A percentile compares a stretch with the other conserved stretches of the same genome.
Conservation (phyloP, 2,888 invertebrate genomes). For the Nemoura dubitans region DNA sequence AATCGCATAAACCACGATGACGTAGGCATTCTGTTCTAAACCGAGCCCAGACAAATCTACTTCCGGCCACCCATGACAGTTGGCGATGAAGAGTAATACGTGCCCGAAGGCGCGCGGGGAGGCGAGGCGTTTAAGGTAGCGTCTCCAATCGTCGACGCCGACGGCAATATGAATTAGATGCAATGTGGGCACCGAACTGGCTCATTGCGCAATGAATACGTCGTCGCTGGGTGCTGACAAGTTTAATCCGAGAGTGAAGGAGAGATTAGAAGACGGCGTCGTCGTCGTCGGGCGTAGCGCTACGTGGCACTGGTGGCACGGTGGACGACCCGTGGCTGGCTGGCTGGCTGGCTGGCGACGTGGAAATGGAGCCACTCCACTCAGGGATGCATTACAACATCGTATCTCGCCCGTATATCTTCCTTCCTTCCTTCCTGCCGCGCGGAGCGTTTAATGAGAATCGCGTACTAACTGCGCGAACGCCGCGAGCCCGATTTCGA, state of each 20-base stretch:
- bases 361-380: not conserved
- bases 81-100: not conserved
- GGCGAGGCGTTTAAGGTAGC: not conserved
- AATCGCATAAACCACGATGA: too few relatives aligned
- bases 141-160: not conserved
- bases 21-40: too few relatives aligned
- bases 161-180: slow-evolving; percentile 7
- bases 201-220: not conserved
- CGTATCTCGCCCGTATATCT: not conserved
- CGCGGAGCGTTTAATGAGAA: not conserved
- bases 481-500: not conserved
- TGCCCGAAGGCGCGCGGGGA: not conserved
- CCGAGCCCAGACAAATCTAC: too few relatives aligned
- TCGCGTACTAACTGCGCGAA: not conserved
- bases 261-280: not conserved
- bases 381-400: slow-evolving; percentile 4
- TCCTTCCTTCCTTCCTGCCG: not conserved
- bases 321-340: not conserved
- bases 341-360: not conserved
- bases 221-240: not conserved
- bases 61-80: not conserved
- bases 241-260: not conserved
- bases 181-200: not conserved
- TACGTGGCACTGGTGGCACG: not conserved
- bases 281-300: not conserved